Evolutionary conservation across 1,140 invertebrate species (phyloP).

Genomic region (Bursaphelenchus mucronatus): DNA sequence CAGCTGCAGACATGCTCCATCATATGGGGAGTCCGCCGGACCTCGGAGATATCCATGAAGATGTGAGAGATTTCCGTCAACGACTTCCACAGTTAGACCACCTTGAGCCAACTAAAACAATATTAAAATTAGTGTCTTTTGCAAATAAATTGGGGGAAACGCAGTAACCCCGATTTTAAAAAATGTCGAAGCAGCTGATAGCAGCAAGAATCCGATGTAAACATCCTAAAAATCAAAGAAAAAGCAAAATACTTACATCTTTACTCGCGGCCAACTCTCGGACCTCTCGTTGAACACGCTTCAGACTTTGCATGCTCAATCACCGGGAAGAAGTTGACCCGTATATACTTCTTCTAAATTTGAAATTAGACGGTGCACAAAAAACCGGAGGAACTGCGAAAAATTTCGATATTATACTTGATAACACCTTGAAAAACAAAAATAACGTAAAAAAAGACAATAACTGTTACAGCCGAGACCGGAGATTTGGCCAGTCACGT

Average conservation of each 20-base stretch:
- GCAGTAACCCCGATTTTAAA: too few species aligned
- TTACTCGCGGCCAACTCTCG: constrained; percentile 44
- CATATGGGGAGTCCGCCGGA: constrained; percentile 35
- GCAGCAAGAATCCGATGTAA: constrained; percentile 10
- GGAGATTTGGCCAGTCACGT: too few species aligned
- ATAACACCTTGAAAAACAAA: too few species aligned
- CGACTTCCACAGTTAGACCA: constrained; percentile 34
- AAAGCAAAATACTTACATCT: constrained; percentile 29
- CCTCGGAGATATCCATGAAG: constrained; percentile 2
- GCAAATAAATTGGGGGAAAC: too few species aligned
- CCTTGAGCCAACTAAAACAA: constrained; percentile 35
- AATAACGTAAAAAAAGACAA: too few species aligned
- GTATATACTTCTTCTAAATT: too few species aligned
- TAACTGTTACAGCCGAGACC: too few species aligned
- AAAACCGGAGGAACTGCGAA: too few species aligned
- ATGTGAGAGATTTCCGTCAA: constrained; percentile 15
- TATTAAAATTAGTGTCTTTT: too few species aligned
- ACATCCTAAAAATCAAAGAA: constrained; percentile 20
- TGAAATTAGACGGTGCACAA: too few species aligned
- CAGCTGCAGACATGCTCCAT: constrained; percentile 77
- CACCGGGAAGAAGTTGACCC: too few species aligned
- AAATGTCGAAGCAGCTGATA: background rate
- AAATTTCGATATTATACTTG: too few species aligned
- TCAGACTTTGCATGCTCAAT: background rate
- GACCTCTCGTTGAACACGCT: constrained; percentile 46